These are phyloP conservation scores for Geotria australis DNA, from an alignment of 2,797 vertebrate species.

Conservation along the genomic window DNA sequence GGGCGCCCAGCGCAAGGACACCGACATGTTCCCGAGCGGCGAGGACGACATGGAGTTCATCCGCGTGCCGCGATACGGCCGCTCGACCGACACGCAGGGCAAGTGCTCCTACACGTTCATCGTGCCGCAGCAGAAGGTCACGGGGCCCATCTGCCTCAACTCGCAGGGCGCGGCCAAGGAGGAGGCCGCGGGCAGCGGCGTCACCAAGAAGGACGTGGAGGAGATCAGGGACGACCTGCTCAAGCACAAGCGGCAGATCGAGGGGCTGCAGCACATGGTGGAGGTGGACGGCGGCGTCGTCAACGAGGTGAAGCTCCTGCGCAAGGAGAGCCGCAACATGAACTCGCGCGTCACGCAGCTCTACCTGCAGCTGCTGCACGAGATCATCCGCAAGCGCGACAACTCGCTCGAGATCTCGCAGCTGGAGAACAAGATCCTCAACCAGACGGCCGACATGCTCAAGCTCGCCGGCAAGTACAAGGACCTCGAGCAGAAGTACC, in stretches of 20 bases:
- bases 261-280: conserved; percentile 62
- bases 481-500: conserved; percentile 52
- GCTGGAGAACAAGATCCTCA: conserved; percentile 80
- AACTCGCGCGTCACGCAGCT: conserved; percentile 93
- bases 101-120: conserved; percentile 88
- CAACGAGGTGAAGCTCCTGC: conserved; percentile 77
- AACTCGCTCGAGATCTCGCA: conserved; percentile 83
- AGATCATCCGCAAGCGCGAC: conserved; percentile 90
- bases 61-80: conserved; percentile 11
- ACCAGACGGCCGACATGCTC: conserved; percentile 80
- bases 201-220: conserved; percentile 77
- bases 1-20: neutral
- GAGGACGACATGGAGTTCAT: neutral
- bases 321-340: conserved; percentile 97
- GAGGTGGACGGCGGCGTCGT: conserved; percentile 87
- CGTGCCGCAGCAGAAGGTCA: conserved; percentile 75
- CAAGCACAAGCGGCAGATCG: conserved; percentile 72
- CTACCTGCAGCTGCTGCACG: conserved; percentile 92
- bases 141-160: conserved; percentile 75
- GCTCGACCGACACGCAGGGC: conserved; percentile 18
- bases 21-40: neutral
- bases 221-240: conserved; percentile 60
- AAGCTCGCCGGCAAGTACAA: conserved; percentile 59
- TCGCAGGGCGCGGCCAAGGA: conserved; percentile 32
- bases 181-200: conserved; percentile 22